These are phyloP conservation scores for Hipparchia semele DNA, from an alignment of 2,888 invertebrate genomes.

Conservation along the genomic window DNA sequence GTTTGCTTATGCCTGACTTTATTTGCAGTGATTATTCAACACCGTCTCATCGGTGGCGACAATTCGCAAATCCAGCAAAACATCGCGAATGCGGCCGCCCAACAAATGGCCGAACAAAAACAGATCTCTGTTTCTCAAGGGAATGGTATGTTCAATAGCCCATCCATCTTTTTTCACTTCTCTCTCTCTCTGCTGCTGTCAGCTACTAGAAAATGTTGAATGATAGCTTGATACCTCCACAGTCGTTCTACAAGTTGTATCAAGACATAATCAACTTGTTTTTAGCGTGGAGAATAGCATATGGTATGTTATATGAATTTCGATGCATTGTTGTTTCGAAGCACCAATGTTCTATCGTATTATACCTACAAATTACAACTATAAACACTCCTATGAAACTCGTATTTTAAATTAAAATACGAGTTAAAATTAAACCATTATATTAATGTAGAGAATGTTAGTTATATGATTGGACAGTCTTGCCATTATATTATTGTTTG, in stretches of 20 bases:
- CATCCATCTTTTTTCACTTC: neutral
- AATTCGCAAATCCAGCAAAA: slow-evolving; percentile 64
- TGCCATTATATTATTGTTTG: no score
- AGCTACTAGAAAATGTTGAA: neutral
- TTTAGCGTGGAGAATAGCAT: slow-evolving; percentile 72
- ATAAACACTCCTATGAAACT: no score
- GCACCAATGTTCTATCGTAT: neutral
- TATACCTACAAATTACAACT: slow-evolving; percentile 1
- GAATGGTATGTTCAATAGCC: slow-evolving; percentile 51
- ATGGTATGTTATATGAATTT: slow-evolving; percentile 38
- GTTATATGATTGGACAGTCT: no score
- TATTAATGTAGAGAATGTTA: no score
- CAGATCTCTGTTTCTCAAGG: slow-evolving; percentile 56
- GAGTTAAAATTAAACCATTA: no score
- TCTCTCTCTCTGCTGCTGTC: no score
- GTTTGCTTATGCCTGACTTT: neutral
- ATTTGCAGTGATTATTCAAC: slow-evolving; percentile 69
- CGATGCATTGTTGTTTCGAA: slow-evolving; percentile 2
- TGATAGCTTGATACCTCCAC: slow-evolving; percentile 55
- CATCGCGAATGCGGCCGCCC: slow-evolving; percentile 50
- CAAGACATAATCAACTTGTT: slow-evolving; percentile 68
- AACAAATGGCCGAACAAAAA: slow-evolving; percentile 69
- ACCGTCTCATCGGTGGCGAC: slow-evolving; percentile 63
- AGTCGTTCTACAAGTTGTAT: slow-evolving; percentile 74
- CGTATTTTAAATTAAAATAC: no score